A percentile compares a stretch with the other conserved stretches of the same genome.
These are phyloP conservation scores for Papilio dardanus DNA, from an alignment of 1,140 invertebrate genomes.

Conservation along the genomic window DNA sequence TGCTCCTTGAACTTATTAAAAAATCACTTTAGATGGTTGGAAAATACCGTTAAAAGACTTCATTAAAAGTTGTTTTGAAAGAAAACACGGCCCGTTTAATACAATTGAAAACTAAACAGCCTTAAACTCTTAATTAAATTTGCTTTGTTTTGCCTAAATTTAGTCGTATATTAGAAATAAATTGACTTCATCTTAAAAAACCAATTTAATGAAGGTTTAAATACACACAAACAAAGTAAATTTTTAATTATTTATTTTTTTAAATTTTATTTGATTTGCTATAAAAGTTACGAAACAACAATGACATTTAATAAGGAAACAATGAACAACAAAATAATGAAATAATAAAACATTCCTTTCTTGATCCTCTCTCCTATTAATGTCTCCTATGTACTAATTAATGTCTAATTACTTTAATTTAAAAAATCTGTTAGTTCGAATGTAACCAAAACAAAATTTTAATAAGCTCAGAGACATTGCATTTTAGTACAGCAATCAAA, in stretches of 20 bases:
- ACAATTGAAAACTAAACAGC: background rate
- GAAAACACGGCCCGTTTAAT: background rate
- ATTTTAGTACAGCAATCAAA: conserved; percentile 2
- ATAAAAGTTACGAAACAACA: too few relatives aligned
- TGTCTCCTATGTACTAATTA: too few relatives aligned
- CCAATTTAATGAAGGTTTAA: background rate
- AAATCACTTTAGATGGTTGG: background rate
- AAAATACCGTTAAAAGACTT: background rate
- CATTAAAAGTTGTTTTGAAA: conserved; percentile 7
- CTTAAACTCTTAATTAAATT: background rate
- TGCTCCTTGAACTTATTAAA: background rate
- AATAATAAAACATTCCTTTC: too few relatives aligned
- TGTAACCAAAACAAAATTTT: background rate
- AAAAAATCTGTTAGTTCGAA: too few relatives aligned
- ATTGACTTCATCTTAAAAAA: background rate
- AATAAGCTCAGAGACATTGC: background rate
- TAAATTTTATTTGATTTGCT: too few relatives aligned
- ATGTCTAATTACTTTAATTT: too few relatives aligned
- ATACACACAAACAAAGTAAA: too few relatives aligned
- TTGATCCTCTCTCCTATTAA: too few relatives aligned
- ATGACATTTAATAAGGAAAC: too few relatives aligned
- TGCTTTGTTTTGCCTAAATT: background rate
- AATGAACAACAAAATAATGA: too few relatives aligned
- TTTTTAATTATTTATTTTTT: too few relatives aligned
- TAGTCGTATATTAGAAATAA: background rate